phyloP scores from a whole-genome alignment of 1,140 invertebrate species.

The Solenopsis invicta region DNA sequence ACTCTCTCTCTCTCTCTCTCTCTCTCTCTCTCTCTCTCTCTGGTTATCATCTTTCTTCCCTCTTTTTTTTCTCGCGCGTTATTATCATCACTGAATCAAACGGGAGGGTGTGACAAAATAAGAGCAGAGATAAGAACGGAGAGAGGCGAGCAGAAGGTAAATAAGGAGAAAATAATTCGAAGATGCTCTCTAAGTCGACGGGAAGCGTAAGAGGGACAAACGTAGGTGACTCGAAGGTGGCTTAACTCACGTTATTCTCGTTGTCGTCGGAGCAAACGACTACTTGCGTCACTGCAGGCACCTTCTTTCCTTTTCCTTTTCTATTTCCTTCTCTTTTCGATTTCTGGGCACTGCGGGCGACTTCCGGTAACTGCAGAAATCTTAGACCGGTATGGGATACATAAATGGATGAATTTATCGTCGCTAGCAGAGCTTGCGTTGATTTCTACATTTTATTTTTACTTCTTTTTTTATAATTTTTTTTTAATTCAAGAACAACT shows the following conservation, averaged over 20 bases:
- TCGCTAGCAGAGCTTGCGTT: not conserved
- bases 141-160: conserved; percentile 39
- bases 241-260: conserved; percentile 68
- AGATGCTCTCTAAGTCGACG: conserved; percentile 15
- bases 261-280: conserved; percentile 66
- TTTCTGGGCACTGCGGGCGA: not conserved
- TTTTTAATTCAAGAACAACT: not conserved
- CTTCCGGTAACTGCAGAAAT: conserved; percentile 64
- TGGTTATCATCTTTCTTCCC: not conserved
- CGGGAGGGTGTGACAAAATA: conserved; percentile 39
- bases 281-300: conserved; percentile 61
- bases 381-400: conserved; percentile 24
- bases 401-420: conserved; percentile 1
- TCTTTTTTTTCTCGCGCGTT: not conserved
- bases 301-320: not conserved
- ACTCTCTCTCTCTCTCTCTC: not conserved
- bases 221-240: conserved; percentile 52
- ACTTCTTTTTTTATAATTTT: not conserved
- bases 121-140: conserved; percentile 42
- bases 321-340: not conserved
- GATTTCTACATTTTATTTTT: not conserved
- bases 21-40: not conserved
- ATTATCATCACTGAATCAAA: conserved; percentile 37
- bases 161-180: conserved; percentile 71
- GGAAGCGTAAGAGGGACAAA: not conserved